Conservation (phyloP, 1,140 invertebrate genomes). For the Drosophila takahashii region DNA sequence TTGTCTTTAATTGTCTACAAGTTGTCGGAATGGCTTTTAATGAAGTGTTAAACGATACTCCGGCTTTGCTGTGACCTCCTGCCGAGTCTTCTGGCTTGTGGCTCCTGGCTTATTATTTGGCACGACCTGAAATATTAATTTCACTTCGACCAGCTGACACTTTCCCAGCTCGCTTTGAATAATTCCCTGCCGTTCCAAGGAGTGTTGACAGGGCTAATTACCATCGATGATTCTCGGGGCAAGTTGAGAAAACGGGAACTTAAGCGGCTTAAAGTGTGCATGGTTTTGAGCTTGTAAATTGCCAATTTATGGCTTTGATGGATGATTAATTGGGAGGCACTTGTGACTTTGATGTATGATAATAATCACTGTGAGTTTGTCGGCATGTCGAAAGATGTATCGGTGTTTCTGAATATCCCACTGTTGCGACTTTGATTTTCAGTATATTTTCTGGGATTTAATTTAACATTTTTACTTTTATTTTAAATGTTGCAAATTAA, state of each 20-base stretch:
- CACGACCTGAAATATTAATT: slow-evolving; percentile 50
- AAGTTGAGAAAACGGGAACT: slow-evolving; percentile 22
- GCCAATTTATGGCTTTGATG: slow-evolving; percentile 8
- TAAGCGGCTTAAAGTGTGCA: slow-evolving; percentile 29
- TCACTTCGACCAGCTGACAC: slow-evolving; percentile 37
- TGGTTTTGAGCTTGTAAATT: neutral
- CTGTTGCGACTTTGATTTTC: neutral
- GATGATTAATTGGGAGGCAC: slow-evolving; percentile 9
- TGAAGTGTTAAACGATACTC: slow-evolving; percentile 71
- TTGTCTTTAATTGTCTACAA: slow-evolving; percentile 78
- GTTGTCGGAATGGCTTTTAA: slow-evolving; percentile 73
- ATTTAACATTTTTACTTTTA: neutral
- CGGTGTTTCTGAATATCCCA: too few relatives aligned
- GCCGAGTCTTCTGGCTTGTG: neutral
- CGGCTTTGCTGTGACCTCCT: neutral
- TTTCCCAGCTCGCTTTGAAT: slow-evolving; percentile 43
- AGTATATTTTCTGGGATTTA: neutral
- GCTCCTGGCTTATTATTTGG: slow-evolving; percentile 28
- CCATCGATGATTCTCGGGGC: slow-evolving; percentile 24
- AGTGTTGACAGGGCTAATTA: slow-evolving; percentile 44
- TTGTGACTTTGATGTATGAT: slow-evolving; percentile 43
- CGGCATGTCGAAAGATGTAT: neutral
- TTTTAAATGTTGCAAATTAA: too few relatives aligned
- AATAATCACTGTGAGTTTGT: slow-evolving; percentile 6
- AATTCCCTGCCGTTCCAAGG: slow-evolving; percentile 31